Percentiles rank a stretch among this genome's conserved stretches.
Conservation (phyloP, 2,113 vertebrate species). For the Myxocyprinus asiaticus region DNA sequence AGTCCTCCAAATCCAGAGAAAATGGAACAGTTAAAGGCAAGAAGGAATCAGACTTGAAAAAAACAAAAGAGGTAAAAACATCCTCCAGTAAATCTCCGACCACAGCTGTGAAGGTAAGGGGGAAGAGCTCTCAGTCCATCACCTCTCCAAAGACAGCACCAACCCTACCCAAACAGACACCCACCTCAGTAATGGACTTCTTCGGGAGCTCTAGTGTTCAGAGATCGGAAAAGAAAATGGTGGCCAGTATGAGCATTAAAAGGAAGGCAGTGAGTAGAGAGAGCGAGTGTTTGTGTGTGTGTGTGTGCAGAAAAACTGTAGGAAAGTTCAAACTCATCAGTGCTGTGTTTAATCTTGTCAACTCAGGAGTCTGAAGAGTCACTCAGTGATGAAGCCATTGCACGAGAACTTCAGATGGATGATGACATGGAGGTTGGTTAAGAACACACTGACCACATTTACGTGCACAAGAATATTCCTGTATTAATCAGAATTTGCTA, state of each 20-base stretch:
- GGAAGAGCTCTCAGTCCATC: slow-evolving; percentile 66
- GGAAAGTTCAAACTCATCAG: background rate
- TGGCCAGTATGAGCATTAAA: slow-evolving; percentile 80
- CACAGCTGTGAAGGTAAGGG: slow-evolving; percentile 54
- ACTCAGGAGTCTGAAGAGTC: slow-evolving; percentile 72
- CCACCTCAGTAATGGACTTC: slow-evolving; percentile 85
- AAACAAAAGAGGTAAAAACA: slow-evolving; percentile 28
- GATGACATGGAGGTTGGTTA: slow-evolving; percentile 85
- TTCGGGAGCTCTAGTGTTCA: slow-evolving; percentile 83
- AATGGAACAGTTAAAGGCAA: slow-evolving; percentile 64
- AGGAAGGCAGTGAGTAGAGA: slow-evolving; percentile 84
- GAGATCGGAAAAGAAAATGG: slow-evolving; percentile 91
- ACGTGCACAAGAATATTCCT: no score
- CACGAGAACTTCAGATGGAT: slow-evolving; percentile 86
- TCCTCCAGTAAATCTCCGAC: slow-evolving; percentile 52
- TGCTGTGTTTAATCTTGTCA: slow-evolving; percentile 63
- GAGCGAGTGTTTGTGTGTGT: background rate
- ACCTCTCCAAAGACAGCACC: slow-evolving; percentile 67
- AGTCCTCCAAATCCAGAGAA: slow-evolving; percentile 75
- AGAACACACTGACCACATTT: no score
- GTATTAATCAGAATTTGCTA: slow-evolving; percentile 1
- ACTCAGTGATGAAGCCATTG: slow-evolving; percentile 83
- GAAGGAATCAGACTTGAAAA: slow-evolving; percentile 19
- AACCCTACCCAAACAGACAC: slow-evolving; percentile 72
- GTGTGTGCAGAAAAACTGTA: background rate